phyloP scores from a whole-genome alignment of 2,797 vertebrate genomes.

The Pterois miles region DNA sequence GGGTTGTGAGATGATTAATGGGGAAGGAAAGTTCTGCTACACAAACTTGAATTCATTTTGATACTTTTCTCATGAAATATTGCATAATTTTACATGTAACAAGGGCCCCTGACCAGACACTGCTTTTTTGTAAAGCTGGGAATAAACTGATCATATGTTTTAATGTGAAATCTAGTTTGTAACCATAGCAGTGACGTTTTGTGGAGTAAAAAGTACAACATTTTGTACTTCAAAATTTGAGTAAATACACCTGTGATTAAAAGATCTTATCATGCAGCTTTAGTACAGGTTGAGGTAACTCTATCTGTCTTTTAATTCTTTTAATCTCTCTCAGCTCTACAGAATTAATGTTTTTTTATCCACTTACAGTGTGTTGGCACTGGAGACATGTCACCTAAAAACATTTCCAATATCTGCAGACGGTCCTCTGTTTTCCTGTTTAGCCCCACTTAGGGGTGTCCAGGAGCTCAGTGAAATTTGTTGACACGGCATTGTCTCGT shows the following conservation, averaged over 20 bases:
- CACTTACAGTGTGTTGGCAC: neutral
- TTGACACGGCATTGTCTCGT: constrained; percentile 37
- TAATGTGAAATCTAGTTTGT: neutral
- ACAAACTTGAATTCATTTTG: rapidly evolving
- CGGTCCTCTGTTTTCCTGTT: neutral
- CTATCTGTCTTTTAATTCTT: neutral
- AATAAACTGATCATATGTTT: neutral
- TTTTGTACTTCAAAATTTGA: neutral
- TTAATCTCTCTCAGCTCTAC: neutral
- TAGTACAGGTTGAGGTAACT: neutral
- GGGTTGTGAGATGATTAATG: neutral
- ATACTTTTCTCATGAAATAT: neutral
- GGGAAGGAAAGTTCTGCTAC: neutral
- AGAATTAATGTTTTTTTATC: neutral
- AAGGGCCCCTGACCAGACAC: neutral
- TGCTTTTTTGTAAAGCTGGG: neutral
- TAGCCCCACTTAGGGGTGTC: neutral
- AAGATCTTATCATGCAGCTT: neutral
- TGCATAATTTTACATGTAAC: neutral
- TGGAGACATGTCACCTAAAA: neutral
- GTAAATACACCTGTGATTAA: neutral
- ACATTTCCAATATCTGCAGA: neutral
- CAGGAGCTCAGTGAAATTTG: neutral
- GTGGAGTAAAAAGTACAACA: neutral
- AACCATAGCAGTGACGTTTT: neutral